Conservation (phyloP, 1,140 invertebrate genomes). For the Tetragonula clypearis region DNA sequence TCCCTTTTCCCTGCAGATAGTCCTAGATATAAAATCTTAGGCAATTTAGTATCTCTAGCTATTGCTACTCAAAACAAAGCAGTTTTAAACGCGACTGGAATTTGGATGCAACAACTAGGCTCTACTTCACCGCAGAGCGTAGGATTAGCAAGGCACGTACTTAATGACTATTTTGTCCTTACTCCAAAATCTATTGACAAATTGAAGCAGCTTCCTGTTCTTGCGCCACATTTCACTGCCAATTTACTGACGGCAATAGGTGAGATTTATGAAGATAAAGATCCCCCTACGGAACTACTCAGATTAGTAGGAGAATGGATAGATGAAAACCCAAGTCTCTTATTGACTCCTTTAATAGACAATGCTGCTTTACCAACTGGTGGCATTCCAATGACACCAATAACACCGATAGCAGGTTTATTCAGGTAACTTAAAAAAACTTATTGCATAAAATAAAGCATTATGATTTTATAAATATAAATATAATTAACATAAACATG, state of each 20-base stretch:
- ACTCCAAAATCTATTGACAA: constrained; percentile 85
- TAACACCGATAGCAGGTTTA: constrained; percentile 90
- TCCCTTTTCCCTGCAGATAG: constrained; percentile 88
- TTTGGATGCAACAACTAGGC: constrained; percentile 92
- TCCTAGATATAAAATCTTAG: constrained; percentile 87
- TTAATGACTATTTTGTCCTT: constrained; percentile 90
- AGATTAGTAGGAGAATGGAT: constrained; percentile 78
- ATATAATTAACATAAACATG: constrained; percentile 8
- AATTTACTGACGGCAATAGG: constrained; percentile 91
- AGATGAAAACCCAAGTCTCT: constrained; percentile 85
- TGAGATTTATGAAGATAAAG: constrained; percentile 85
- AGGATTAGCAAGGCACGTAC: constrained; percentile 87
- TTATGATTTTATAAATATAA: background rate
- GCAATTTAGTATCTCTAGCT: constrained; percentile 89
- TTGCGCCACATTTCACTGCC: constrained; percentile 89
- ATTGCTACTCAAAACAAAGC: constrained; percentile 88
- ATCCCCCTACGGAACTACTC: constrained; percentile 75
- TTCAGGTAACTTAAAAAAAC: constrained; percentile 77
- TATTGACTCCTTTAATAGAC: constrained; percentile 87
- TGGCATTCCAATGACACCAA: constrained; percentile 90
- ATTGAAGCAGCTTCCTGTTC: constrained; percentile 86
- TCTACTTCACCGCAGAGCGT: constrained; percentile 88
- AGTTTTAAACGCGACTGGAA: constrained; percentile 88
- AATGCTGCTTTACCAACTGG: constrained; percentile 87
- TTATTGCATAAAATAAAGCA: background rate